Conservation (phyloP, 2,113 vertebrate genomes). For the Neogobius melanostomus region DNA sequence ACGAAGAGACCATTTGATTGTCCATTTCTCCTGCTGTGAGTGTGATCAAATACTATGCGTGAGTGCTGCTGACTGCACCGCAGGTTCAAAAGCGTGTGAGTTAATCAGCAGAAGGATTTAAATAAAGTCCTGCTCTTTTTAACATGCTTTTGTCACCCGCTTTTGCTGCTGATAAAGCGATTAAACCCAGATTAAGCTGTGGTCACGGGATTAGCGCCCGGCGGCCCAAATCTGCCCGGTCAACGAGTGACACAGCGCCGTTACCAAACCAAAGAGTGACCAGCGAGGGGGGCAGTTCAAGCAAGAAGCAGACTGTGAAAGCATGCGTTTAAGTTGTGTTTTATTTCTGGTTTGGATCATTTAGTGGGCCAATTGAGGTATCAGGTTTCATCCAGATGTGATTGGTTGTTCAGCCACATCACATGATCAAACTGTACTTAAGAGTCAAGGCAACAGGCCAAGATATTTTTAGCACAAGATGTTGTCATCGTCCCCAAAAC, state of each 20-base stretch:
- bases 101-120: slow-evolving; percentile 32
- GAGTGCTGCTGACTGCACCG: not conserved
- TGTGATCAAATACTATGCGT: too few relatives aligned
- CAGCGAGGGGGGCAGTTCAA: not conserved
- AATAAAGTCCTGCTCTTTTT: slow-evolving; percentile 51
- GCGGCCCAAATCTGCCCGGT: slow-evolving; percentile 50
- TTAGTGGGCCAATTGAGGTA: not conserved
- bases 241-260: slow-evolving; percentile 42
- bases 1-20: too few relatives aligned
- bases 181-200: slow-evolving; percentile 61
- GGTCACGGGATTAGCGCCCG: slow-evolving; percentile 48
- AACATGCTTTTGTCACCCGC: slow-evolving; percentile 37
- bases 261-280: slow-evolving; percentile 1
- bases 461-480: not conserved
- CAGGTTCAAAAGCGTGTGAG: not conserved
- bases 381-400: not conserved
- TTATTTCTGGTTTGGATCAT: too few relatives aligned
- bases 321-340: too few relatives aligned
- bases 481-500: slow-evolving; percentile 19
- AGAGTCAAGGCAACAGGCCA: not conserved
- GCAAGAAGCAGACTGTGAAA: not conserved
- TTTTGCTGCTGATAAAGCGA: slow-evolving; percentile 45
- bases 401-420: too few relatives aligned
- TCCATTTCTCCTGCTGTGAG: too few relatives aligned
- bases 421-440: not conserved